These are phyloP conservation scores for Cichladusa arquata DNA, from an alignment of 2,113 vertebrate genomes.

Conservation along the genomic window DNA sequence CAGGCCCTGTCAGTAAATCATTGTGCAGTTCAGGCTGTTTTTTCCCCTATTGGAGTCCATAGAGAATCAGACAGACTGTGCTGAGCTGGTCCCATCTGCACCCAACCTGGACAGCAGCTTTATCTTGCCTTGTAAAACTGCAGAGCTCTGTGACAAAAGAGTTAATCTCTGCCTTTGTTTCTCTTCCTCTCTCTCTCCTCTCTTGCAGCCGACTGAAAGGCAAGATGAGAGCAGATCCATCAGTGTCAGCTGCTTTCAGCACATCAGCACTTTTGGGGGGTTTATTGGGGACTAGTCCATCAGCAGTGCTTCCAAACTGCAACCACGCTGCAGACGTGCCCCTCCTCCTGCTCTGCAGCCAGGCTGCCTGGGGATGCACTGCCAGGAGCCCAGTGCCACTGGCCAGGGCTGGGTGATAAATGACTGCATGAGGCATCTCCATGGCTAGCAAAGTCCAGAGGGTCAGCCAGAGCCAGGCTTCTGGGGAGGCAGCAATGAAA, in stretches of 20 bases:
- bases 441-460: conserved; percentile 66
- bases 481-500: neutral
- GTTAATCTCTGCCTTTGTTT: conserved; percentile 90
- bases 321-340: conserved; percentile 68
- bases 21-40: conserved; percentile 74
- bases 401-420: conserved; percentile 82
- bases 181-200: conserved; percentile 64
- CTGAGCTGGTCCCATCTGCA: conserved; percentile 85
- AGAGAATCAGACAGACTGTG: conserved; percentile 74
- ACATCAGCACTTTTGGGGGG: conserved; percentile 87
- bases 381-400: conserved; percentile 55
- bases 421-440: conserved; percentile 75
- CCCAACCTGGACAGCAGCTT: conserved; percentile 83
- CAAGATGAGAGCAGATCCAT: conserved; percentile 90
- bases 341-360: conserved; percentile 61
- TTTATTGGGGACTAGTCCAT: conserved; percentile 81
- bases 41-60: conserved; percentile 68
- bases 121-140: conserved; percentile 87
- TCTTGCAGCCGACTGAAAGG: conserved; percentile 81
- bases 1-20: conserved; percentile 81
- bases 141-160: conserved; percentile 85
- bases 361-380: conserved; percentile 69
- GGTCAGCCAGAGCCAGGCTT: conserved; percentile 39
- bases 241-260: conserved; percentile 86
- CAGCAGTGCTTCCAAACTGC: conserved; percentile 82